Evolutionary conservation across 2,113 vertebrate genomes (phyloP).

Genomic region (Zosterops pallidus): DNA sequence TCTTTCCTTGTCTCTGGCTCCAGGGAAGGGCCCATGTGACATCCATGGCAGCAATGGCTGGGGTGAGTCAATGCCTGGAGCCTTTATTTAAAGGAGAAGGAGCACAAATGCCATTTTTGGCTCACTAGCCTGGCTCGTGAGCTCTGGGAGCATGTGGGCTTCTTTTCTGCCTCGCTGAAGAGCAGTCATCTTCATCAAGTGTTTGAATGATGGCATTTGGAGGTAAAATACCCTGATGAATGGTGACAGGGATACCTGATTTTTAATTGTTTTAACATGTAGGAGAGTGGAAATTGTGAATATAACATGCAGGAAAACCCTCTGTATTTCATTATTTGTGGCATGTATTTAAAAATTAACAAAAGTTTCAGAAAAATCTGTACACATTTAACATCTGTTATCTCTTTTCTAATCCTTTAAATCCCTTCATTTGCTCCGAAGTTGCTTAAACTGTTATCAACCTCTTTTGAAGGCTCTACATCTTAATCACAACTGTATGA

Average conservation of each 20-base stretch:
- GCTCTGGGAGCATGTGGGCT: not conserved
- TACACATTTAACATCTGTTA: slow-evolving; percentile 57
- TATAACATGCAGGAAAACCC: not conserved
- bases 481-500: slow-evolving; percentile 53
- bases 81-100: not conserved
- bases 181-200: not conserved
- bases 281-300: not conserved
- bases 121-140: rapidly evolving
- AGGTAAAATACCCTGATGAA: not conserved
- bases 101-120: not conserved
- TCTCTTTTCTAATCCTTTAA: slow-evolving; percentile 61
- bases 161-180: not conserved
- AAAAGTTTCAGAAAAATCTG: slow-evolving; percentile 8
- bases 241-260: not conserved
- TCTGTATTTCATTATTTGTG: not conserved
- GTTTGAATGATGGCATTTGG: not conserved
- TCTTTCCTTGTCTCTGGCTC: not conserved
- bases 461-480: slow-evolving; percentile 52
- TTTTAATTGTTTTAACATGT: not conserved
- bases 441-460: slow-evolving; percentile 53
- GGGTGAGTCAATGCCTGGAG: not conserved
- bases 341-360: slow-evolving; percentile 43
- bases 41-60: not conserved
- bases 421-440: slow-evolving; percentile 43
- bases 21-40: not conserved